Conservation (phyloP, 2,113 vertebrate species). For the Eolophus roseicapilla region DNA sequence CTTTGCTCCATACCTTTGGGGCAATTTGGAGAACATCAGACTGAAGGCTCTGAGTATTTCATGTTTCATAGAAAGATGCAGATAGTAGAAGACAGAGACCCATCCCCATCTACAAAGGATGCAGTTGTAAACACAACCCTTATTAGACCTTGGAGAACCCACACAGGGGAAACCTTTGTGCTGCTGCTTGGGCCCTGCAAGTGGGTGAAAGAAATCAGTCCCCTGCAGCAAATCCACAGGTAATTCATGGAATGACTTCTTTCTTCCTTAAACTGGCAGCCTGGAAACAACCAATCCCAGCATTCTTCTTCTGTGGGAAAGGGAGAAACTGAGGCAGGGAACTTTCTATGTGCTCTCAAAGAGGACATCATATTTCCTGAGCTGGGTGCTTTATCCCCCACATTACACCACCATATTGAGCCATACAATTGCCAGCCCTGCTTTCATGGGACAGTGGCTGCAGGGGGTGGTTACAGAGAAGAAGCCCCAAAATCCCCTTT, state of each 20-base stretch:
- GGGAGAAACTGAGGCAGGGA: neutral
- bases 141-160: neutral
- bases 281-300: neutral
- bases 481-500: neutral
- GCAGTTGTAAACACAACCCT: neutral
- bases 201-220: neutral
- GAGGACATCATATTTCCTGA: neutral
- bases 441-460: neutral
- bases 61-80: neutral
- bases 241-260: neutral
- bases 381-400: neutral
- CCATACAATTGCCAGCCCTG: neutral
- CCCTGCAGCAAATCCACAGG: neutral
- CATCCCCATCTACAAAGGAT: neutral
- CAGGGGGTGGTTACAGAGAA: neutral
- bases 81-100: neutral
- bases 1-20: neutral
- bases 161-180: neutral
- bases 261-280: neutral
- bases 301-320: neutral
- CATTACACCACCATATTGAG: rapidly evolving
- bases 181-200: neutral
- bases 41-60: neutral
- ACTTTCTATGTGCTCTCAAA: neutral
- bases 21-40: neutral